Evolutionary conservation across 1,140 invertebrate species (phyloP), one percentile per base, ranked within the genome.

Genomic region (Zelostemma sp.): DNA sequence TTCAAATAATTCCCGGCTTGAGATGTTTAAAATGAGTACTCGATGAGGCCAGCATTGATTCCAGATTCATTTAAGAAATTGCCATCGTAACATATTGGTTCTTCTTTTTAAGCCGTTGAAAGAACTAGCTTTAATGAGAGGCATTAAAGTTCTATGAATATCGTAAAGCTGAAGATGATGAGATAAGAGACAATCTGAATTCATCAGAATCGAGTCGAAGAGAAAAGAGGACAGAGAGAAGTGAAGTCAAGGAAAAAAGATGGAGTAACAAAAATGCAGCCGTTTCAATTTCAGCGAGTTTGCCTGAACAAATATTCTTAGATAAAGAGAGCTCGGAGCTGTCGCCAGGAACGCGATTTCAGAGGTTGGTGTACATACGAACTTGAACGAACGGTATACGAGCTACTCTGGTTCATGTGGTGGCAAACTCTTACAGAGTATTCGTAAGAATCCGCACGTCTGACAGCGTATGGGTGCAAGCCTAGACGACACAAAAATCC

Each of bases 231-330:
- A 18, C 50, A 18, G 11, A 21, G 33, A 53, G 35, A 38, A 33
- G 21, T 38, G 41, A 46, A 40, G 12, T 12, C 33, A 15, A 4
- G 8, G 51, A 59, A 45, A 55, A 53, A 61, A 60, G 48, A 45
- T 48, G 54, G 55, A 59, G 72, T 57, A 58, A 68, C 62, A 61
- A 55, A 72, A 73, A 73, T 70, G 66, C 60, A 56, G 59, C 61
- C 50, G 63, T 73, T 75, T 73, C 70, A 75, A 73, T 75, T 70
- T 73, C 70, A 61, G 54, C 56, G 63, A 68, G 66, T 72, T 70
- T 59, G 59, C 70, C 61, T 75, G 71, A 75, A 72, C 68, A 75
- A 76, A 76, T 74, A 76, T 74, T 74, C 72, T 74, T 76, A 65
- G 61, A 72, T 72, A 76, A 74, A 74, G 72, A 72, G 67, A 71